These are phyloP conservation scores for Hyalella azteca DNA, from an alignment of 2,888 invertebrate genomes.

Conservation along the genomic window DNA sequence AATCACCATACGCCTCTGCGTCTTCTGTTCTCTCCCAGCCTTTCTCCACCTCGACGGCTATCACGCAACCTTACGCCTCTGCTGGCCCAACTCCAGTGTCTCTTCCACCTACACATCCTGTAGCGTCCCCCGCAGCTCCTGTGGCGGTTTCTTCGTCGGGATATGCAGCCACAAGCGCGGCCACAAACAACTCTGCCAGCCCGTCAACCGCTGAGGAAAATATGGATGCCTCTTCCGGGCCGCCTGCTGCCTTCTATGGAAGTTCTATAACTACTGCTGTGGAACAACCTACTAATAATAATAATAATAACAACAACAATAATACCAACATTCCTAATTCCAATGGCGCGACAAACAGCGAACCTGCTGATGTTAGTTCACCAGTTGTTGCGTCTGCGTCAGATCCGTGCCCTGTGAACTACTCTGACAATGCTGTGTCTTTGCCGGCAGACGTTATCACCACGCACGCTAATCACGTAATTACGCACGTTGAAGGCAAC, in stretches of 20 bases:
- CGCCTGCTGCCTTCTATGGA: background rate
- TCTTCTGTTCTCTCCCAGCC: background rate
- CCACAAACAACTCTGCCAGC: background rate
- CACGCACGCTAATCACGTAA: background rate
- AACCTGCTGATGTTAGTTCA: too few species aligned
- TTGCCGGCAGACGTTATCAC: background rate
- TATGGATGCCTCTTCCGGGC: background rate
- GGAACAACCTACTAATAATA: background rate
- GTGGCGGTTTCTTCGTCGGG: too few species aligned
- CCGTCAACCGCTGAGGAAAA: background rate
- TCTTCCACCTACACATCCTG: background rate
- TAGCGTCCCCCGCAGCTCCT: background rate
- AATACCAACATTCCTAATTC: too few species aligned
- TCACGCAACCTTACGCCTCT: constrained; percentile 12
- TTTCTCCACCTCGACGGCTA: constrained; percentile 24
- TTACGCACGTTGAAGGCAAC: background rate
- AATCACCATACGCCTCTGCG: background rate
- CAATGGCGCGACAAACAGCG: too few species aligned
- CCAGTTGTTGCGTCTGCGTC: too few species aligned
- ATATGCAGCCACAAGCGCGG: background rate
- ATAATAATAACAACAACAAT: background rate
- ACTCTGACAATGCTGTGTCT: too few species aligned
- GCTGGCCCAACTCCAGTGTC: constrained; percentile 2
- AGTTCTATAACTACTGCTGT: background rate
- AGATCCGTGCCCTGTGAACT: too few species aligned